Evolutionary conservation across 2,888 invertebrate species (phyloP), one percentile per base, ranked within the genome.

Genomic region (Ennomos erosarius): DNA sequence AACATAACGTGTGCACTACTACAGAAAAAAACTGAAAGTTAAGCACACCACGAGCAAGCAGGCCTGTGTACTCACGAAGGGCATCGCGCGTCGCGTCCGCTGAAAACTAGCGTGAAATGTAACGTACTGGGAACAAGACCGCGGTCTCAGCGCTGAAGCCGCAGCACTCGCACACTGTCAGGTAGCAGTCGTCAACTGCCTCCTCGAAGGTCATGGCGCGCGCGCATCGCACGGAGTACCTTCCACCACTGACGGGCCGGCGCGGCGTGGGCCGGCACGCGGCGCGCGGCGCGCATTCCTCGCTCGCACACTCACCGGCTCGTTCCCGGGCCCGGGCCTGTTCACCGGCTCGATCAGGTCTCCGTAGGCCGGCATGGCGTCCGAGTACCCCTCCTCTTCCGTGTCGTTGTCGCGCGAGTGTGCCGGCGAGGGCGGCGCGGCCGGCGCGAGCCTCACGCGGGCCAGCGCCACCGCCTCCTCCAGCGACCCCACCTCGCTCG

Each of bases 161-260:
- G 84, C 93, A 93, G 81, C 93, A 93, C 81, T 93, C 92, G 86
- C 92, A 93, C 82, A 92, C 92, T 67, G 87, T 85, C 69, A 89
- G 84, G 80, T 88, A 89, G 80, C 88, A 85, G 81, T 90, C 87
- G 83, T 92, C 91, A 70, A 78, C 86, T 71, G 85, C 77, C 82
- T 87, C 87, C 81, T 90, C 91, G 88, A 90, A 88, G 90, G 88
- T 90, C 91, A 90, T 90, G 86, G 87, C 90, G 89, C 90, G 89
- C 89, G 88, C 90, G 91, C 90, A 87, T 87, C 84, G 84, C 83
- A 70, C 88, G 87, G 77, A 73, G 76, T 73, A 73, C 77, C 79
- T 74, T 74, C 76, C 77, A 68, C 71, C 86, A 90, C 90, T 88
- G 87, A 79, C 66, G 47, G 55, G 46, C 36, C 49, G 51, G 45